Percentiles rank a stretch among this genome's conserved stretches.
These are phyloP conservation scores for Mythimna loreyi DNA, from an alignment of 2,888 invertebrate genomes.

Conservation along the genomic window DNA sequence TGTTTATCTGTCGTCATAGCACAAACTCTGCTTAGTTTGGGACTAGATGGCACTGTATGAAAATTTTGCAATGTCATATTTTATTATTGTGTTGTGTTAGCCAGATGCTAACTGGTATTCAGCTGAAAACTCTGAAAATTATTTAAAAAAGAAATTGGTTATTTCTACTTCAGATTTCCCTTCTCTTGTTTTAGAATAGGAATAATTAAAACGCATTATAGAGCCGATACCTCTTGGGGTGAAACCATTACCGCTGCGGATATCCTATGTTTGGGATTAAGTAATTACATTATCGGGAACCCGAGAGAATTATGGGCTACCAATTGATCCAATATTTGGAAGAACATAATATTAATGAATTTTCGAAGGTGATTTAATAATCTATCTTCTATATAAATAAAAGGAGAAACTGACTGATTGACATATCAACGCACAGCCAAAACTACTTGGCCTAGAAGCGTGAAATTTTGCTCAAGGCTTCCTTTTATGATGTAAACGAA, in stretches of 20 bases:
- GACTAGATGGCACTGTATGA: too few relatives aligned
- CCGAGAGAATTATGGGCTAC: slow-evolving; percentile 11
- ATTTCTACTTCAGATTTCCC: neutral
- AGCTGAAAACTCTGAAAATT: too few relatives aligned
- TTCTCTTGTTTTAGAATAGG: slow-evolving; percentile 1
- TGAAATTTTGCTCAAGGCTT: too few relatives aligned
- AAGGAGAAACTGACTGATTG: too few relatives aligned
- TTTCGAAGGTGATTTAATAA: slow-evolving; percentile 17
- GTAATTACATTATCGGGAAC: slow-evolving; percentile 28
- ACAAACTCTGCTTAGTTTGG: too few relatives aligned
- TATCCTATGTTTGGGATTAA: slow-evolving; percentile 34
- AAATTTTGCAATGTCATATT: too few relatives aligned
- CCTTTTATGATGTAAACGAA: too few relatives aligned
- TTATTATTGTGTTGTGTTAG: too few relatives aligned
- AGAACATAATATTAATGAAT: slow-evolving; percentile 14
- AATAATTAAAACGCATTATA: slow-evolving; percentile 26
- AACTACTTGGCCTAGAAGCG: too few relatives aligned
- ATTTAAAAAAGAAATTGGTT: neutral
- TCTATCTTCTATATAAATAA: slow-evolving; percentile 1
- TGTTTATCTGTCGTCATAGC: too few relatives aligned
- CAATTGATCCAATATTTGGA: slow-evolving; percentile 6
- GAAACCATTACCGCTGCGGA: slow-evolving; percentile 42
- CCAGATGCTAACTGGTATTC: neutral
- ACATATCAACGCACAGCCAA: too few relatives aligned
- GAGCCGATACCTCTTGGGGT: slow-evolving; percentile 15